Evolutionary conservation across 2,113 vertebrate genomes (phyloP).

Genomic region (Chelonoidis abingdonii): DNA sequence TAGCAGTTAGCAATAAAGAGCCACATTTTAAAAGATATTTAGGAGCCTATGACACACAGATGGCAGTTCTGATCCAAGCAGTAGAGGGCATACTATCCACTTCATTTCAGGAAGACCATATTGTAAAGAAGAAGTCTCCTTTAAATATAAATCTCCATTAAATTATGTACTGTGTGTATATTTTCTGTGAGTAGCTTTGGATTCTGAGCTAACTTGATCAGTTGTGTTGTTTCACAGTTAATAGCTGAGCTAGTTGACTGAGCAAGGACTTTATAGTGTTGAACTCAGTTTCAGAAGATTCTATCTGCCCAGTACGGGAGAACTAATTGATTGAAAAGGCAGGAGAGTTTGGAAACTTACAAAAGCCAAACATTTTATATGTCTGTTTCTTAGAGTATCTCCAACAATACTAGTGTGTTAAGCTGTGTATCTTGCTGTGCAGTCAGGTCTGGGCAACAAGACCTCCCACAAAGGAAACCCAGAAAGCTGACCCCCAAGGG

Average conservation of each 20-base stretch:
- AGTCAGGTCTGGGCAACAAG: background rate
- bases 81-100: background rate
- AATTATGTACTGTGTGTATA: background rate
- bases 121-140: background rate
- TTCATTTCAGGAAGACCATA: background rate
- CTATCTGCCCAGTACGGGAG: background rate
- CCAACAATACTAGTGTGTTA: accelerated
- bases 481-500: background rate
- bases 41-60: background rate
- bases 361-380: accelerated
- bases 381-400: accelerated
- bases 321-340: background rate
- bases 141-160: background rate
- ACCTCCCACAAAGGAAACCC: slow-evolving; percentile 7
- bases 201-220: background rate
- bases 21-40: background rate
- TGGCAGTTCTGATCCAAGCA: background rate
- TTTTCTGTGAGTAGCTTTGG: background rate
- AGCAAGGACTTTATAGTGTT: background rate
- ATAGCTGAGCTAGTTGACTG: background rate
- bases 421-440: accelerated
- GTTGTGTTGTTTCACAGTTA: background rate
- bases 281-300: background rate
- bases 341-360: background rate
- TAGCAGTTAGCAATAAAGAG: background rate